Conservation (phyloP, 1,140 invertebrate genomes). For the Aphelinus atriplicis region DNA sequence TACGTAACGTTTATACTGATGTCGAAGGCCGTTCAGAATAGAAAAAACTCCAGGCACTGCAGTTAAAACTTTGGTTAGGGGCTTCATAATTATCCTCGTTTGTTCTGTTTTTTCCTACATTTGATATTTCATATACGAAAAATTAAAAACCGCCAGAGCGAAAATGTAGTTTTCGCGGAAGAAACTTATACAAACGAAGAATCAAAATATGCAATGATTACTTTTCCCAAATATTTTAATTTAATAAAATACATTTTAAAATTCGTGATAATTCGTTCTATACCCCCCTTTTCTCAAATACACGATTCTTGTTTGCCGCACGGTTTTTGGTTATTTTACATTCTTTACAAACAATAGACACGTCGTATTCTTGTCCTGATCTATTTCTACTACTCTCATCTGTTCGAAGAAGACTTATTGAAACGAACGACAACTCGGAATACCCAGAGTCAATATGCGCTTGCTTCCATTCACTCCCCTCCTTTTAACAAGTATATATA, state of each 20-base stretch:
- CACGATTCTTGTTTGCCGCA: constrained; percentile 8
- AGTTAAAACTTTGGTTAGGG: constrained; percentile 35
- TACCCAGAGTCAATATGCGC: constrained; percentile 9
- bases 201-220: constrained; percentile 48
- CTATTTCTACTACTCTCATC: constrained; percentile 13
- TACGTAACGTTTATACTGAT: too few relatives aligned
- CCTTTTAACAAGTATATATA: constrained; percentile 40
- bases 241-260: constrained; percentile 59
- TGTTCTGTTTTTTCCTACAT: constrained; percentile 41
- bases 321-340: constrained; percentile 7
- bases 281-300: constrained; percentile 31
- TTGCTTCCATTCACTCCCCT: constrained; percentile 16
- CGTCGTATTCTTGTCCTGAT: constrained; percentile 21
- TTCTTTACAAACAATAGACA: constrained; percentile 41
- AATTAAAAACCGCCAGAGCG: constrained; percentile 30
- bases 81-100: constrained; percentile 29
- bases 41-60: constrained; percentile 39
- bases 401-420: constrained; percentile 31
- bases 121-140: constrained; percentile 31
- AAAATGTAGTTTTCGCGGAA: constrained; percentile 33
- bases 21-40: not conserved
- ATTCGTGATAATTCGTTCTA: constrained; percentile 47
- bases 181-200: constrained; percentile 47
- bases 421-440: constrained; percentile 41
- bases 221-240: constrained; percentile 57